Evolutionary conservation across 1,140 invertebrate genomes (phyloP).

Genomic region (Caenorhabditis briggsae): DNA sequence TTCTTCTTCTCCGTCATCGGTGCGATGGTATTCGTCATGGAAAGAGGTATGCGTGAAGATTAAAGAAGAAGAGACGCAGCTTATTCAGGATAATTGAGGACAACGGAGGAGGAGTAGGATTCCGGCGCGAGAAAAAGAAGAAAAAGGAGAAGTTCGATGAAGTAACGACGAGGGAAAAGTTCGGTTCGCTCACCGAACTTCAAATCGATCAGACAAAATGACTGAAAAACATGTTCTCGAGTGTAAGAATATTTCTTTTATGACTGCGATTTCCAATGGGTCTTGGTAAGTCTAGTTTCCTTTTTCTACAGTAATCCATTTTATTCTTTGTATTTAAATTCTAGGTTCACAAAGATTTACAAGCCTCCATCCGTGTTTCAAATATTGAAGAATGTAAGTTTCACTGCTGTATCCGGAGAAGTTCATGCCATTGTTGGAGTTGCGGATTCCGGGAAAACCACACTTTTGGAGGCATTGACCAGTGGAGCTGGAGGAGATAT

Average conservation of each 20-base stretch:
- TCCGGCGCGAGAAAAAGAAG: conserved; percentile 30
- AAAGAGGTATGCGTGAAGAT: conserved; percentile 5
- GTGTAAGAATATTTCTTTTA: conserved; percentile 45
- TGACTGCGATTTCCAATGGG: conserved; percentile 40
- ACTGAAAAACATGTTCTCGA: conserved; percentile 40
- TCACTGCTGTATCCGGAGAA: conserved; percentile 27
- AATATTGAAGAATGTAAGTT: conserved; percentile 40
- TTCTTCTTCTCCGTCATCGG: neutral
- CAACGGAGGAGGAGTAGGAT: conserved; percentile 51
- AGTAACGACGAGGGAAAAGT: neutral
- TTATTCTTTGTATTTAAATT: too few species aligned
- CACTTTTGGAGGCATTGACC: conserved; percentile 31
- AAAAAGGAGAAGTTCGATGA: neutral
- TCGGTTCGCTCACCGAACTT: neutral
- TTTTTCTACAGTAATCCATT: neutral
- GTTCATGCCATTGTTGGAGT: conserved; percentile 39
- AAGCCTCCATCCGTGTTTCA: conserved; percentile 32
- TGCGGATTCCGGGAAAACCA: conserved; percentile 46
- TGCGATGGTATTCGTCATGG: neutral
- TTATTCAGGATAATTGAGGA: conserved; percentile 54
- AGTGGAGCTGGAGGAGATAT: conserved; percentile 51
- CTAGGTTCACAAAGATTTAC: conserved; percentile 35
- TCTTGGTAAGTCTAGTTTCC: conserved; percentile 5
- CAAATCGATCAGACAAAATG: conserved; percentile 19
- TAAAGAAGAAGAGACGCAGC: conserved; percentile 38